Base-by-base conservation (phyloP, 64 coral and sea anemone species). In the Platygyra sinensis region DNA sequence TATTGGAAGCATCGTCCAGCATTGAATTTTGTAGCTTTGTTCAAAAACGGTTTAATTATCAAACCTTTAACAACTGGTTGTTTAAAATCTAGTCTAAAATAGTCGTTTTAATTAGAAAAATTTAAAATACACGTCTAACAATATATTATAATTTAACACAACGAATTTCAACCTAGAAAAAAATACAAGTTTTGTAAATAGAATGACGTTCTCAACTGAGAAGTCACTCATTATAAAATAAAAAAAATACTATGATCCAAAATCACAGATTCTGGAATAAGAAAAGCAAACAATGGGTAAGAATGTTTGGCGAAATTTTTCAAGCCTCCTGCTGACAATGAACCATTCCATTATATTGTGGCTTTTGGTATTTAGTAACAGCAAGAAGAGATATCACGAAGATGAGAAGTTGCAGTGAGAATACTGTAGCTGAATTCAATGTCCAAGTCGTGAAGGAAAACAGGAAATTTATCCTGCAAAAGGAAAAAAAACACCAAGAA, bases 391-490 rank as follows among this genome's bases (percentile, higher is more conserved):
- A 42, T 9, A 24, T 19, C 49, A 11, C 15, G 17, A 29, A 74
- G 15, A 5, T 46, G 42, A 46, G 15, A 16, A 46, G 19, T 76
- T 38, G 36, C 17, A 46, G 15, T 46, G 18, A 16, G 5, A 20
- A 8, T 20, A 77, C 74, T 11, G 8, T 27, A 11, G n/a, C 22
- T 50, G 38, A 24, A 77, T 77, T 77, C 73, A 75, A 75, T 42
- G 49, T 77, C 52, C 54, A 57, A 14, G 54, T 57, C 54, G 10
- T 57, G 54, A 16, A 57, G 54, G 54, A 10, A 57, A 57, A 57
- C 11, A 57, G 54, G 54, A 77, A 69, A n/a, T 77, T 77, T 50
- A n/a, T 77, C 74, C 74, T 77, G 74, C 33, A 77, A 77, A 42
- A 42, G 20, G 20, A 42, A 77, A 77, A n/a, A 24, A 16, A 24